Percentiles rank a stretch among this genome's conserved stretches.
These are phyloP conservation scores for Platalea minor DNA, from an alignment of 2,797 vertebrate species.

Conservation along the genomic window DNA sequence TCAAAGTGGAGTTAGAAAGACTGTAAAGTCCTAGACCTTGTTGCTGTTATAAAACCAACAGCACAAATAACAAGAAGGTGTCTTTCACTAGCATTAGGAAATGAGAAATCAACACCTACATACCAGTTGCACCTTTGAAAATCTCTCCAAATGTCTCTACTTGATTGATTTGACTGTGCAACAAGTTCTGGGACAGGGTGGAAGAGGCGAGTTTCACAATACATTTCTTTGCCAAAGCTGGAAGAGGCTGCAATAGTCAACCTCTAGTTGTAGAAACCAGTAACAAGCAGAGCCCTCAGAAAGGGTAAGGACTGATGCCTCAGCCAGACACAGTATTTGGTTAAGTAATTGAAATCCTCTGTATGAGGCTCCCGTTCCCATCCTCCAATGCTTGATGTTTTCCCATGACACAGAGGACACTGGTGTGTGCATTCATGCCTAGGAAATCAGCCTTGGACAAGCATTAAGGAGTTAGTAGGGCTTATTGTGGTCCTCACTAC, in stretches of 20 bases:
- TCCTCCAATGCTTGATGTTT: neutral
- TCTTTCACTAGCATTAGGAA: neutral
- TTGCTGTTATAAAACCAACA: neutral
- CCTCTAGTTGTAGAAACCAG: neutral
- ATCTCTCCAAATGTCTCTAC: neutral
- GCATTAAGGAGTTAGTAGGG: neutral
- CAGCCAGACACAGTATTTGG: neutral
- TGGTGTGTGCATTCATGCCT: neutral
- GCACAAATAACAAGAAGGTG: neutral
- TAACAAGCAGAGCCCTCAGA: neutral
- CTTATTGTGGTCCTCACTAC: neutral
- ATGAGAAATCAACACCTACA: neutral
- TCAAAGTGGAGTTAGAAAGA: neutral
- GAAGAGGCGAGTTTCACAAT: neutral
- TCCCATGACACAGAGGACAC: neutral
- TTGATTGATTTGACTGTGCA: neutral
- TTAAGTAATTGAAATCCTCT: neutral
- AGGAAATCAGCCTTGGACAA: neutral
- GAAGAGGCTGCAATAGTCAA: neutral
- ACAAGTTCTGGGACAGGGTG: neutral
- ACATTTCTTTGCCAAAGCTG: neutral
- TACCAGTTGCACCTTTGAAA: neutral
- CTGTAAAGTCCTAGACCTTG: neutral
- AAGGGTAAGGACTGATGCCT: neutral
- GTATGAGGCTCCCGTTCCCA: neutral